Conservation (phyloP, 2,113 vertebrate species). For the Neotragus moschatus region DNA sequence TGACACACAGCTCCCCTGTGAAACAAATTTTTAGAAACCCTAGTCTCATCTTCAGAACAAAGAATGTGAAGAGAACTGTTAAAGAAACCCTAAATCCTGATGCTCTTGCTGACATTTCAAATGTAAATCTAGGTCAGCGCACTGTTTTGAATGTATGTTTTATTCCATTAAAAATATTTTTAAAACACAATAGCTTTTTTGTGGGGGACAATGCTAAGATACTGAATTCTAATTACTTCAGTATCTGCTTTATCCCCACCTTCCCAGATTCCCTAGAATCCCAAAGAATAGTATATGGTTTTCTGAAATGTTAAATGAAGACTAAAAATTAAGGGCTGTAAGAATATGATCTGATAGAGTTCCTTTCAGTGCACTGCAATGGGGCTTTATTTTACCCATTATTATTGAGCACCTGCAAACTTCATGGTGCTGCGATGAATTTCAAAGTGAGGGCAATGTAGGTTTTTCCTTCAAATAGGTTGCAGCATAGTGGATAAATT, state of each 20-base stretch:
- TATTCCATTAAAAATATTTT: background rate
- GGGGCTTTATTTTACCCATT: background rate
- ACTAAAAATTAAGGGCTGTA: background rate
- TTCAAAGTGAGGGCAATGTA: background rate
- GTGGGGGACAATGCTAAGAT: background rate
- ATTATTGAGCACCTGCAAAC: background rate
- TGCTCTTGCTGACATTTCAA: background rate
- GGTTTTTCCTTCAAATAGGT: background rate
- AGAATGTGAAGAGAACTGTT: background rate
- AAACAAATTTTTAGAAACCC: background rate
- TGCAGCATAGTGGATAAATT: background rate
- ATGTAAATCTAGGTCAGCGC: background rate
- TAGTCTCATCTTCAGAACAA: background rate
- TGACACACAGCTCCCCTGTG: background rate
- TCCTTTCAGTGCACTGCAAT: background rate
- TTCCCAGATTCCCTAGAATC: background rate
- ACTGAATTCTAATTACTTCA: background rate
- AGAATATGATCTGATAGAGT: background rate
- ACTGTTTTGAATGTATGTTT: background rate
- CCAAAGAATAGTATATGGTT: background rate
- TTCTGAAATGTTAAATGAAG: background rate
- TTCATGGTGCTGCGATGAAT: background rate
- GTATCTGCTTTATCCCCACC: accelerated
- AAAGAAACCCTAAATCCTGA: background rate
- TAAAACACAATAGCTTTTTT: background rate